Evolutionary conservation across 2,888 invertebrate genomes (phyloP), one percentile per base, ranked within the genome.

Genomic region (Eilema depressum): DNA sequence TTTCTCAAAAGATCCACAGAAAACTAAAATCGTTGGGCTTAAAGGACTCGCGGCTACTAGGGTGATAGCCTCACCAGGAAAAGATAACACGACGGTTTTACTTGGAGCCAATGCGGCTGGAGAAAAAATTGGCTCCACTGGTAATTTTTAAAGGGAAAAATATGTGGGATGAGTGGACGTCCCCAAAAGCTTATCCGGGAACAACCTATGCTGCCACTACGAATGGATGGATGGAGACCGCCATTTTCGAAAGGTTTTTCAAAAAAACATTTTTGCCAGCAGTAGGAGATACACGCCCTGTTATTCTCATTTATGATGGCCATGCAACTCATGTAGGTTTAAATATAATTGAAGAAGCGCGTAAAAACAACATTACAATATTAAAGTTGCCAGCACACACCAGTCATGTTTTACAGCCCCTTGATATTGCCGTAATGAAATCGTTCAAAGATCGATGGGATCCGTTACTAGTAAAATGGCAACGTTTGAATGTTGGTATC

Each of bases 41-140:
- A 33, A 17, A 41, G 61, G 67, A 10, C 28, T 28, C 28, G 28
- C 73, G 3, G 63, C 71, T 4, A 76, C 69, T 30, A 68, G 73
- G 65, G 47, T 64, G 3, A 76, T 71, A 30, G 60, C 69, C 14
- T 66, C 66, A n/a, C 69, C 74, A 30, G 75, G 73, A 61, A 74
- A 63, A 37, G 72, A 75, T n/a, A 77, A 77, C 37, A 77, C 71
- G 0, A 77, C 77, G 10, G 75, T 77, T 8, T 59, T 77, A 33
- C 62, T 73, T n/a, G 68, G 68, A n/a, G 61, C 64, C n/a, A 75
- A 67, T 41, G 76, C 76, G 8, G 25, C n/a, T 33, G 73, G 75
- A 26, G 71, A 73, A 62, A n/a, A 77, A 73, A 70, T 23, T 63
- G 12, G 68, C 75, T 2, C 75, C 76, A 20, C 63, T 73, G 23